A percentile compares a stretch with the other conserved stretches of the same genome.
Evolutionary conservation across 2,113 vertebrate genomes (phyloP).

Genomic region (Excalfactoria chinensis): DNA sequence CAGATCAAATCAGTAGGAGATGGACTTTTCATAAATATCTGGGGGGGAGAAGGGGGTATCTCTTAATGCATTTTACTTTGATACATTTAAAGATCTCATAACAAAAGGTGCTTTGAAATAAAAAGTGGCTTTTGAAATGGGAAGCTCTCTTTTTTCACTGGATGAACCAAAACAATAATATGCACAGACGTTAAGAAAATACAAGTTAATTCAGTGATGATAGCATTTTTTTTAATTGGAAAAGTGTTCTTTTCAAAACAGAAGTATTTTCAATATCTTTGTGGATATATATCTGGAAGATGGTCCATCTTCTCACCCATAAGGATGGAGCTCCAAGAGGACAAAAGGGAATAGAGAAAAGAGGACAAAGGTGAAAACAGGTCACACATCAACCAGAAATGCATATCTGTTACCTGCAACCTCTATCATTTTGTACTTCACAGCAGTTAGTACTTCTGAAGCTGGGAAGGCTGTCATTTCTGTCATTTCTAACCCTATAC

Average conservation of each 20-base stretch:
- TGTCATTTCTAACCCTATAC: slow-evolving; percentile 5
- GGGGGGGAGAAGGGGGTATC: neutral
- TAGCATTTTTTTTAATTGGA: neutral
- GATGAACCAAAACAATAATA: neutral
- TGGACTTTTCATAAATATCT: slow-evolving; percentile 48
- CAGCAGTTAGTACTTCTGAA: neutral
- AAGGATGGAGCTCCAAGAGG: neutral
- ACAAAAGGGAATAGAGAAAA: neutral
- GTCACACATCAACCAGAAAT: neutral
- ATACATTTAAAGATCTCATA: neutral
- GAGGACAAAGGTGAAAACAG: neutral
- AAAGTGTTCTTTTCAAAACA: neutral
- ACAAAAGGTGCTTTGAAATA: neutral
- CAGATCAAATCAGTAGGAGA: neutral
- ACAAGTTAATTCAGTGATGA: neutral
- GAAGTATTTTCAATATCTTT: neutral
- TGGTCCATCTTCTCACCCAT: neutral
- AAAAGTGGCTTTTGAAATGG: neutral
- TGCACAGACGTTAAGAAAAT: neutral
- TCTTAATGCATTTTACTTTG: slow-evolving; percentile 9
- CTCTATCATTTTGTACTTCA: neutral
- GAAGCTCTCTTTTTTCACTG: accelerated
- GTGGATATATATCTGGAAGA: neutral
- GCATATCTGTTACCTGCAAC: neutral
- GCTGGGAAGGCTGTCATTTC: neutral